Evolutionary conservation across 2,888 invertebrate genomes (phyloP), one percentile per base, ranked within the genome.

Genomic region (Erynnis tages): DNA sequence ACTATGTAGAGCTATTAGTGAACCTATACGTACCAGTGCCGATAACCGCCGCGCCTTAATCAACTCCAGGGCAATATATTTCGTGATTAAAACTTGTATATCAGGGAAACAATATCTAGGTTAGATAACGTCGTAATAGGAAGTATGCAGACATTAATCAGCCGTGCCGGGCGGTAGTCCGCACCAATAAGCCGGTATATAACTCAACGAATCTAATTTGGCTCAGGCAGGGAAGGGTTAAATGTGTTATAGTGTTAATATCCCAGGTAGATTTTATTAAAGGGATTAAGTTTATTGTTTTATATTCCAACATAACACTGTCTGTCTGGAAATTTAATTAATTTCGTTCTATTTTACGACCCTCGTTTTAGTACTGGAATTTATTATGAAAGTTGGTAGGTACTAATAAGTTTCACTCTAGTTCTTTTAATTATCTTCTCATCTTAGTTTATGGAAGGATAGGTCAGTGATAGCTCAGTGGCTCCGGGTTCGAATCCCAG

Each of bases 141-240:
- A 40, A 40, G 19, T 38, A 21, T 23, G 40, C 38, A 47, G 41
- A 44, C 55, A 57, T 57, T 55, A 55, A 57, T 55, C 55, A 57
- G 21, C 48, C 30, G 14, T 38, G 14, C 25, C 38, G 16, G 21
- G 38, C 47, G 29, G 55, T 55, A 52, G 55, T 55, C 47, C 44
- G 43, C 54, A 52, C 57, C 55, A 57, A 57, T 57, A 55, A 55
- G 38, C 50, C 40, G 47, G 52, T 57, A 48, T 55, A 57, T 57
- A 57, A 52, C 53, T 57, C 55, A 50, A 55, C 43, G 23, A 57
- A 57, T 54, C 55, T 55, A 57, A 57, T 57, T 55, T 55, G 32
- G 25, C 48, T 16, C 17, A 14, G 10, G 38, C n/a, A 13, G 47
- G 29, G 47, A 14, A 30, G 48, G 30, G 40, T 48, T 38, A 40